Evolutionary conservation across 2,113 vertebrate species (phyloP).

Genomic region (Heterochromis multidens): DNA sequence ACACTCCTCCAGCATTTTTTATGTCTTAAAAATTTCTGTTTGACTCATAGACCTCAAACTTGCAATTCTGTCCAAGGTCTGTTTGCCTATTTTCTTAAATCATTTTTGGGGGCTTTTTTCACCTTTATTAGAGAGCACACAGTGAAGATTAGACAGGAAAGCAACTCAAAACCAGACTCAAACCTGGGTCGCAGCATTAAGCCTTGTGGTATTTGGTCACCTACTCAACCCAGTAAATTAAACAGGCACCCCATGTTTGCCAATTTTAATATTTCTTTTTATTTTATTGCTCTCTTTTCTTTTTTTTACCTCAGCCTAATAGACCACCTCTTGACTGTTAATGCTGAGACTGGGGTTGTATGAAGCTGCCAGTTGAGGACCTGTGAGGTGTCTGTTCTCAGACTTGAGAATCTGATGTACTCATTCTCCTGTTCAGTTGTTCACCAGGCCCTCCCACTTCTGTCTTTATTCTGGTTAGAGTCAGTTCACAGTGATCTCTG

Average conservation of each 20-base stretch:
- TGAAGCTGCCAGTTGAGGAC: neutral
- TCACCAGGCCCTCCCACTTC: neutral
- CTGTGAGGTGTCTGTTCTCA: neutral
- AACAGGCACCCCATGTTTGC: neutral
- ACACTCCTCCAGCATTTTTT: neutral
- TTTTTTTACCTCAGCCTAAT: neutral
- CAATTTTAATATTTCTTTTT: neutral
- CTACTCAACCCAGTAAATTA: neutral
- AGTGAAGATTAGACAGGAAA: neutral
- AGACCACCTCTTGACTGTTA: neutral
- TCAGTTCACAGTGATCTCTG: neutral
- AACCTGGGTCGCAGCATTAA: neutral
- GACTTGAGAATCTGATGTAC: neutral
- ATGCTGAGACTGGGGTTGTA: neutral
- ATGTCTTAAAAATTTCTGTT: neutral
- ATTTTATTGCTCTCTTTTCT: no score
- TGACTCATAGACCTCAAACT: neutral
- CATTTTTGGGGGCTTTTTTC: neutral
- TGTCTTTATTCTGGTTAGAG: neutral
- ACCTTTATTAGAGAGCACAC: neutral
- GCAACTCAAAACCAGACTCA: neutral
- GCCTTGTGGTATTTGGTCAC: neutral
- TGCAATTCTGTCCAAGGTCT: neutral
- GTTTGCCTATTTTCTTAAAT: neutral
- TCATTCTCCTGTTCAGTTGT: neutral